Evolutionary conservation across 2,888 invertebrate species (phyloP), one percentile per base, ranked within the genome.

Genomic region (Megaustenia siamemsis): DNA sequence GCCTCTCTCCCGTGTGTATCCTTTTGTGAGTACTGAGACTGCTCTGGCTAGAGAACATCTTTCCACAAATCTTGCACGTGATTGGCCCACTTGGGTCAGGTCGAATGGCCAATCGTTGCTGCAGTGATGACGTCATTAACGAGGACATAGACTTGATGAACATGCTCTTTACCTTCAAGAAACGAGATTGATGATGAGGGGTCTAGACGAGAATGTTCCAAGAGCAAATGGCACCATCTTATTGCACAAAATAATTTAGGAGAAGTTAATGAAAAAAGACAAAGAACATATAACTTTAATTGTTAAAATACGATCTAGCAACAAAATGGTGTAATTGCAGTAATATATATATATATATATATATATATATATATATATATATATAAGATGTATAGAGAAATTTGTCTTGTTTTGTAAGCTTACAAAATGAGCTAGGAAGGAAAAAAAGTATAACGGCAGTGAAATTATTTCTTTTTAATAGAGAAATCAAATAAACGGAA

Each of bases 1-100:
- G 92, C 49, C 91, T 86, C 73, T 92, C 92, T 4, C 92, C 92
- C 15, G 90, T 91, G 85, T 92, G 92, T 38, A 92, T 92, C 56
- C 92, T 87, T 75, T 90, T 90, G 84, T 92, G 92, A 32, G 91
- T 92, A 53, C 90, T 90, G 66, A 92, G 87, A 79, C 90, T 90
- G 75, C 91, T 91, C 49, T 92, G 91, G 63, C 91, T 92, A 63
- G 92, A 91, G 86, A 92, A 92, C 35, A 90, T 78, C 86, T 92
- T 92, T 5, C 90, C 90, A 83, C 92, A 92, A 32, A 92, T 87
- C 82, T 90, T 91, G 86, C 92, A 92, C 45, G 86, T 85, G 49
- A 87, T 84, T 24, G 86, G 86, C n/a, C 85, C 86, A 8, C 83
- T 68, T 8, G 81, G 75, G 40, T 81, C 82, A 24, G 45, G 49